Conservation (phyloP, 2,888 invertebrate genomes). For the Lymantria dispar region DNA sequence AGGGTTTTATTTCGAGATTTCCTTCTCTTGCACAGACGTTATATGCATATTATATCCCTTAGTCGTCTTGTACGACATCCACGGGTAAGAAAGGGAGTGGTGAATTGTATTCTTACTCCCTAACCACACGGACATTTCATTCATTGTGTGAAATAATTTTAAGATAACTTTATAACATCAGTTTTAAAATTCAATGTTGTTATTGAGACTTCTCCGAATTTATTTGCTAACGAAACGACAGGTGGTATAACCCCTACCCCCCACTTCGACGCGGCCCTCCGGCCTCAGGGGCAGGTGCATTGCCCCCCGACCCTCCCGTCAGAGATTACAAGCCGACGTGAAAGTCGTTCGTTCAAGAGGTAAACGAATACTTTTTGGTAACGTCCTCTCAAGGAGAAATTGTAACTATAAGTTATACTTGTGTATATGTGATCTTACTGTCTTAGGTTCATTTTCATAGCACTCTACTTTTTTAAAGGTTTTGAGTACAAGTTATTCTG, state of each 20-base stretch:
- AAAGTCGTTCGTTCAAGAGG: constrained; percentile 19
- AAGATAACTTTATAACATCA: constrained; percentile 8
- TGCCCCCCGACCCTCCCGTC: constrained; percentile 45
- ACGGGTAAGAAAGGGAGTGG: no score
- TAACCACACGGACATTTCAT: no score
- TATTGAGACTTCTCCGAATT: constrained; percentile 35
- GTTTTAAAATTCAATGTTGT: constrained; percentile 17
- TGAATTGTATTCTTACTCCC: no score
- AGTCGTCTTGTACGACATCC: no score
- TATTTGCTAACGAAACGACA: constrained; percentile 41
- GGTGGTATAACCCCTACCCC: constrained; percentile 36
- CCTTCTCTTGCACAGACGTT: no score
- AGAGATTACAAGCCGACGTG: constrained; percentile 24
- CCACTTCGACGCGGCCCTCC: constrained; percentile 16
- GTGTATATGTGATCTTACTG: no score
- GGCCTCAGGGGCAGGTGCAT: constrained; percentile 49
- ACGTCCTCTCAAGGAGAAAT: neutral
- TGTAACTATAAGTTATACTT: no score
- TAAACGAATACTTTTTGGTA: neutral
- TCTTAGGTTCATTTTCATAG: no score
- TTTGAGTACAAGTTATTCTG: no score
- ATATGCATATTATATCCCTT: no score
- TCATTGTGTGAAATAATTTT: neutral
- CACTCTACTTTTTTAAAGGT: no score
- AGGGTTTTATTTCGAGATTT: no score